Conservation (phyloP, 2,888 invertebrate species). For the Andrena minutula region DNA sequence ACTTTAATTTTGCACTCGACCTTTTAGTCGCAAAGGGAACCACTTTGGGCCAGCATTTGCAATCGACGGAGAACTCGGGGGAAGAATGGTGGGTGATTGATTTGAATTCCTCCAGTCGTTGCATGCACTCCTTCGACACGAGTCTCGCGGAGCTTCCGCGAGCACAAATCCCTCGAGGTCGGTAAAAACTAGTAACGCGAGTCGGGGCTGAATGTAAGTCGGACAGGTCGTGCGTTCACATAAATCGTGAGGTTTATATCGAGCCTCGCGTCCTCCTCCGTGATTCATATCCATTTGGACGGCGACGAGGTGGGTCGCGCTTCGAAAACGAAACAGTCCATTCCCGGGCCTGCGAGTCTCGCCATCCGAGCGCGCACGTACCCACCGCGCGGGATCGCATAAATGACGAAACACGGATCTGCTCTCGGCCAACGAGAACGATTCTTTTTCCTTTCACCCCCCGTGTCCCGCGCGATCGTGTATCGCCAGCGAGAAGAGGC, state of each 20-base stretch:
- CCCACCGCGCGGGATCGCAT: constrained; percentile 19
- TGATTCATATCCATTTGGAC: constrained; percentile 56
- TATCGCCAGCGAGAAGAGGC: not conserved
- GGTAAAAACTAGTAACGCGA: not conserved
- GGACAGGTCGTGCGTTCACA: constrained; percentile 19
- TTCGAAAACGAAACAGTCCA: constrained; percentile 51
- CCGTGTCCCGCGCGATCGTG: not conserved
- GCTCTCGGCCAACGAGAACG: constrained; percentile 28
- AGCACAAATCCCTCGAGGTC: not conserved
- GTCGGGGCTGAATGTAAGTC: not conserved
- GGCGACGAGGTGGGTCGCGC: constrained; percentile 32
- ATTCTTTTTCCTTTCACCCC: not conserved
- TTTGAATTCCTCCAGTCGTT: too few relatives aligned
- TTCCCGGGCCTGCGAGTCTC: constrained; percentile 24
- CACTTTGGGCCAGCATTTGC: too few relatives aligned
- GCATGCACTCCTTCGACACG: too few relatives aligned
- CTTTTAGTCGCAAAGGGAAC: too few relatives aligned
- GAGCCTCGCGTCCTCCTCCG: constrained; percentile 6
- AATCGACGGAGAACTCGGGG: too few relatives aligned
- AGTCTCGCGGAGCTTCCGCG: not conserved
- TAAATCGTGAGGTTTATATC: constrained; percentile 46
- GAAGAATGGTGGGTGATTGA: too few relatives aligned
- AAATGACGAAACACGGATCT: constrained; percentile 59
- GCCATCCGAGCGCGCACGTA: constrained; percentile 11
- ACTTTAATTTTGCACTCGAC: too few relatives aligned